Evolutionary conservation across 2,797 vertebrate genomes (phyloP).

Genomic region (Botia almorhae): DNA sequence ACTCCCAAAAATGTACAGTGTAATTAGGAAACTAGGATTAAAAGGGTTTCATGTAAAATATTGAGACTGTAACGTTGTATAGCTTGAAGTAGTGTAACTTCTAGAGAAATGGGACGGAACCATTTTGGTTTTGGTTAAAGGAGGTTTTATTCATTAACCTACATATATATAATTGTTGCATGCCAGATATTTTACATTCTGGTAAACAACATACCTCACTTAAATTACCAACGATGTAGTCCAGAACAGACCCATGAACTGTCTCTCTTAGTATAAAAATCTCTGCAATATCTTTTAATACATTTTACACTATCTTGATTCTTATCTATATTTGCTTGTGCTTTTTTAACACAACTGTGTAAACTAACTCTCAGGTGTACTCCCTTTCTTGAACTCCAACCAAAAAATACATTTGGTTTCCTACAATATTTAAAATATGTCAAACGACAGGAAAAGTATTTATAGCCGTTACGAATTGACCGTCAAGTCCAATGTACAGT

Average conservation of each 20-base stretch:
- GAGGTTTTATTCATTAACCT: background rate
- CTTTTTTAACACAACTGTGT: constrained; percentile 1
- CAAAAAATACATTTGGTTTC: constrained; percentile 27
- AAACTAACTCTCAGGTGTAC: constrained; percentile 3
- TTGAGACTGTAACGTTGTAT: no score
- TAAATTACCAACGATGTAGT: constrained; percentile 1
- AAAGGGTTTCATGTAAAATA: background rate
- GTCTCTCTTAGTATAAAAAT: constrained; percentile 10
- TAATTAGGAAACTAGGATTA: constrained; percentile 3
- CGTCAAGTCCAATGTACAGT: constrained; percentile 1
- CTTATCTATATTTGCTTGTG: background rate
- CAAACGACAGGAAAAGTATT: constrained; percentile 8
- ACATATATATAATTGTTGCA: background rate
- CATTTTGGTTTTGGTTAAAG: constrained; percentile 13
- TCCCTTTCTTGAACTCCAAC: constrained; percentile 4
- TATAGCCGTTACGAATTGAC: constrained; percentile 15
- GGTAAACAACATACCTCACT: constrained; percentile 5
- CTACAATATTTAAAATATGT: constrained; percentile 26
- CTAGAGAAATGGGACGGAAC: background rate
- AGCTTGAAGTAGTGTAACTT: background rate
- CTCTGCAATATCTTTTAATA: background rate
- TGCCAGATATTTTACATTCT: constrained; percentile 24
- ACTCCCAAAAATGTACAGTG: background rate
- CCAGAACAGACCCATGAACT: background rate
- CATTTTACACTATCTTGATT: background rate